Base-by-base conservation (phyloP, 2,113 vertebrate genomes). In the Tichodroma muraria region DNA sequence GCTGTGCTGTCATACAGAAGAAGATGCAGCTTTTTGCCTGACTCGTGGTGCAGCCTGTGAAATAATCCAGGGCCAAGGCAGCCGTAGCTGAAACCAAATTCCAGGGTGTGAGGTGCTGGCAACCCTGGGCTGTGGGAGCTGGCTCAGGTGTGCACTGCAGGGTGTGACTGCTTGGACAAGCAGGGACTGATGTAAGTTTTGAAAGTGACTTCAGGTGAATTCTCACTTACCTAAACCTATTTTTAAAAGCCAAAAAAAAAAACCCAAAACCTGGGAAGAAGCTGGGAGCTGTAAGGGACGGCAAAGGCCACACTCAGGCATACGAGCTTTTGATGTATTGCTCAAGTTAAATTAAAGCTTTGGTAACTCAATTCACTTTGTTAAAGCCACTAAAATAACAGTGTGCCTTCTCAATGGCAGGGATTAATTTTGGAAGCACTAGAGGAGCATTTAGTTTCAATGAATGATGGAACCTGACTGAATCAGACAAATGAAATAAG, bases 401-500 rank as follows among this genome's bases (percentile, higher is more conserved):
- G 63, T 1, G 5, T 24, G 59, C 8, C 38, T 77, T 84, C 20
- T 44, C 70, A 53, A 6, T 0, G 4, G 77, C 5, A 4, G 53
- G 83, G 69, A 82, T 89, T 69, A 61, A 50, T 89, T 86, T 80
- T 11, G 38, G 81, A 68, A 88, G 81, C 45, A 10, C 33, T 5
- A 33, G 35, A 64, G 63, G 76, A 63, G 44, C 81, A n/a, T 73
- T 92, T 71, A 1, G 22, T 85, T 42, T 40, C 79, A 71, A 11
- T 28, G 82, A 30, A 47, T 47, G 85, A 65, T 78, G 60, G 30
- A 88, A 64, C 27, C 21, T 69, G 92, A 65, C 77, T 73, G 91
- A 90, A 69, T 71, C 60, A 80, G 56, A 88, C 89, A 94, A 94
- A 91, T 90, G 72, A 77, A 96, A 24, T 44, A 30, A 42, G 81